These are phyloP conservation scores for Echiichthys vipera DNA, from an alignment of 2,797 vertebrate genomes.

Conservation along the genomic window DNA sequence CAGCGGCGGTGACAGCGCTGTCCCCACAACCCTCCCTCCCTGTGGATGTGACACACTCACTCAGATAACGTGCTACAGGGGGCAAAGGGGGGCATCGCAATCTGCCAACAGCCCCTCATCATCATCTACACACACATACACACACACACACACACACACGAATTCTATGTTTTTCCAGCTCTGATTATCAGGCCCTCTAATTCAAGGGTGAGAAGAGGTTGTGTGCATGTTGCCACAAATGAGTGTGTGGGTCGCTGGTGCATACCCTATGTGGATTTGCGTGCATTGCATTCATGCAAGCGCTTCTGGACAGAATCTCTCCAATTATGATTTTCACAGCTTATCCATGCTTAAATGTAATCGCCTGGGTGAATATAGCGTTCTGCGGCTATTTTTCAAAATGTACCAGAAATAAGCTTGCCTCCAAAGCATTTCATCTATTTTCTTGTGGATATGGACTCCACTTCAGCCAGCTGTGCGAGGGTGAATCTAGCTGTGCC, in stretches of 20 bases:
- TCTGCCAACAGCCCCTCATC: slow-evolving; percentile 72
- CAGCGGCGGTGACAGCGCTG: slow-evolving; percentile 58
- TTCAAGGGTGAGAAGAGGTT: slow-evolving; percentile 61
- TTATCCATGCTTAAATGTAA: slow-evolving; percentile 41
- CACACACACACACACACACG: slow-evolving; percentile 21
- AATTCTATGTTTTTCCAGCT: slow-evolving; percentile 44
- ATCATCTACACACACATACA: slow-evolving; percentile 53
- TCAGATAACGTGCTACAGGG: slow-evolving; percentile 74
- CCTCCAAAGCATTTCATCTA: slow-evolving; percentile 13
- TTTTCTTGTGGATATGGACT: slow-evolving; percentile 8
- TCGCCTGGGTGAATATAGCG: slow-evolving; percentile 7
- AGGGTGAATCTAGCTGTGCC: slow-evolving; percentile 13
- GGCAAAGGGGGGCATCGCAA: slow-evolving; percentile 55
- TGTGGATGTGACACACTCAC: slow-evolving; percentile 75
- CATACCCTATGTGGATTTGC: slow-evolving; percentile 44
- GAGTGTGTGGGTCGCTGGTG: slow-evolving; percentile 8
- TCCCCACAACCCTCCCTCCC: slow-evolving; percentile 57
- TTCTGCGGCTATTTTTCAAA: slow-evolving; percentile 12
- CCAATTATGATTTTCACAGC: slow-evolving; percentile 50
- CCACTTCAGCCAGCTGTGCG: slow-evolving; percentile 9
- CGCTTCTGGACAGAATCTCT: slow-evolving; percentile 18
- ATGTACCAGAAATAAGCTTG: slow-evolving; percentile 12
- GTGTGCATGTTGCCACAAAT: slow-evolving; percentile 46
- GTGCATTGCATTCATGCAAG: slow-evolving; percentile 25
- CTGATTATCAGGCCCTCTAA: slow-evolving; percentile 59